Evolutionary conservation across 2,888 invertebrate species (phyloP).

Genomic region (Drosophila emarginata): DNA sequence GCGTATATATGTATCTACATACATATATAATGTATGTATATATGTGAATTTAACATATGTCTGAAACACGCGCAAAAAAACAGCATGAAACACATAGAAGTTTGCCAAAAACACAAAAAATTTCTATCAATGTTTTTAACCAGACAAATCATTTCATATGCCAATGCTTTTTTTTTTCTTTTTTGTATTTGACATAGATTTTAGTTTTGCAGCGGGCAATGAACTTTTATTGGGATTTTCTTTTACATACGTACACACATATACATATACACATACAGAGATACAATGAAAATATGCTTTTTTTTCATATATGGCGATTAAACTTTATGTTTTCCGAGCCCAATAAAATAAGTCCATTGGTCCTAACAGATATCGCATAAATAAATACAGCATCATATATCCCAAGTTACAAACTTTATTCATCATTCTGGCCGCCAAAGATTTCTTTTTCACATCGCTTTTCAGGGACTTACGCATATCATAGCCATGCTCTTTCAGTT

Average conservation of each 20-base stretch:
- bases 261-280: too few relatives aligned
- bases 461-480: conserved; percentile 50
- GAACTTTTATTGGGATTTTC: conserved; percentile 56
- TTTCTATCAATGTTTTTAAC: conserved; percentile 16
- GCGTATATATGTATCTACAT: conserved; percentile 11
- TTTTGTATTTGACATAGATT: conserved; percentile 9
- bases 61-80: conserved; percentile 46
- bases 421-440: neutral
- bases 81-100: conserved; percentile 11
- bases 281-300: too few relatives aligned
- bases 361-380: neutral
- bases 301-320: too few relatives aligned
- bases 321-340: neutral
- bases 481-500: conserved; percentile 44
- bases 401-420: conserved; percentile 1
- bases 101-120: conserved; percentile 4
- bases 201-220: conserved; percentile 55
- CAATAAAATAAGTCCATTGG: conserved; percentile 7
- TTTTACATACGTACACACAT: too few relatives aligned
- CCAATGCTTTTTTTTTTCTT: neutral
- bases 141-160: conserved; percentile 10
- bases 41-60: conserved; percentile 34
- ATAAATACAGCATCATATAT: conserved; percentile 7
- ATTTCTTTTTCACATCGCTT: conserved; percentile 25
- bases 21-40: conserved; percentile 9